Evolutionary conservation across 92 coral and sea anemone species (phyloP).

Genomic region (Zoanthus solanderi): DNA sequence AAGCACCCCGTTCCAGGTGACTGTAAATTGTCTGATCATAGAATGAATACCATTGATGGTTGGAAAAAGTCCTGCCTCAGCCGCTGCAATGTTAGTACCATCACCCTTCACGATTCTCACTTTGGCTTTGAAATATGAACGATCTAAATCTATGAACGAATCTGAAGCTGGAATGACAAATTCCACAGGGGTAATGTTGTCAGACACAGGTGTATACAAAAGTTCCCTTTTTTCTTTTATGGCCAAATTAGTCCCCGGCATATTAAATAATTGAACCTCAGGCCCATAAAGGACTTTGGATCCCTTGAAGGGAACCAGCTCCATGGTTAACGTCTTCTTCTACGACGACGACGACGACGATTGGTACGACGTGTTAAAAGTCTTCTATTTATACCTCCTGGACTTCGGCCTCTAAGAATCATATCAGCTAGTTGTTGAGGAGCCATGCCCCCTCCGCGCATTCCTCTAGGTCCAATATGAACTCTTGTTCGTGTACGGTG

Average conservation of each 20-base stretch:
- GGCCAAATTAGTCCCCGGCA: not conserved
- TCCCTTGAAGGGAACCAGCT: not conserved
- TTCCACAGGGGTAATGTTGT: slow-evolving; percentile 38
- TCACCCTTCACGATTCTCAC: not conserved
- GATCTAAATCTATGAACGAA: slow-evolving; percentile 39
- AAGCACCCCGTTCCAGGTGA: slow-evolving; percentile 38
- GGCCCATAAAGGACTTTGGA: not conserved
- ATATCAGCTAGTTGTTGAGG: not conserved
- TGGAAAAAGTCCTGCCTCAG: slow-evolving; percentile 1
- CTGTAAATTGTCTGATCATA: slow-evolving; percentile 47
- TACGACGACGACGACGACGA: slow-evolving; percentile 5
- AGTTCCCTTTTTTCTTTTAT: not conserved
- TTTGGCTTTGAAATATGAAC: not conserved
- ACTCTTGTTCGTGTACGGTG: not conserved
- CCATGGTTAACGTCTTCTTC: slow-evolving; percentile 5
- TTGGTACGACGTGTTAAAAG: not conserved
- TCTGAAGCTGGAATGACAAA: slow-evolving; percentile 41
- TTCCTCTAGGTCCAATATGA: not conserved
- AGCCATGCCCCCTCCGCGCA: not conserved
- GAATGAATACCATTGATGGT: slow-evolving; percentile 31
- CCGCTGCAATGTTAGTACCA: not conserved
- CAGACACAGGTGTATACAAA: not conserved
- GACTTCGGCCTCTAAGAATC: not conserved
- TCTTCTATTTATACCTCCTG: not conserved
- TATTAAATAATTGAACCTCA: not conserved